A percentile compares a stretch with the other conserved stretches of the same genome.
phyloP scores from a whole-genome alignment of 35 echinoderm and acorn worm genomes.

The Diadema setosum region DNA sequence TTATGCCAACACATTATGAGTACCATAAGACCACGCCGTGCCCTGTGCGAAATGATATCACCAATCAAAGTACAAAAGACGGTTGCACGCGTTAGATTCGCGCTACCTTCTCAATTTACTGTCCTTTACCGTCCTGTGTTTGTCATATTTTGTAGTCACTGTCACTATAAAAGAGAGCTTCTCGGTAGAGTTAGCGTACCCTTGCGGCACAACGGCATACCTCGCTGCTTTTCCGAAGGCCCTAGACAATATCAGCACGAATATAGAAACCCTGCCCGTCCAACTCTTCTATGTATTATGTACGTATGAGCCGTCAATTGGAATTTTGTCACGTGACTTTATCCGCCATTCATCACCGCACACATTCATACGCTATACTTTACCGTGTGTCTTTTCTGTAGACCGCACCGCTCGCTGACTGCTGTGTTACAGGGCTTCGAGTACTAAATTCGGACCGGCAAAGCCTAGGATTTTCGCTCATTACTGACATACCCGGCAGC shows the following conservation, averaged over 20 bases:
- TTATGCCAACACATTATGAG: background rate
- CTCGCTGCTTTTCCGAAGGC: background rate
- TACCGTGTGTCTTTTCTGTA: background rate
- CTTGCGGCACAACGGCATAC: slow-evolving; percentile 4
- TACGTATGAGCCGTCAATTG: slow-evolving; percentile 21
- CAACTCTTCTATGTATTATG: slow-evolving; percentile 29
- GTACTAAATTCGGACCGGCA: background rate
- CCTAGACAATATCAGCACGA: slow-evolving; percentile 11
- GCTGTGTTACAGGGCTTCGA: background rate
- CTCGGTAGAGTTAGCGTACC: background rate
- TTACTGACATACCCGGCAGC: background rate
- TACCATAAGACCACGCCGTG: background rate
- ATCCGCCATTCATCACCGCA: slow-evolving; percentile 27
- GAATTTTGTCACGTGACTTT: slow-evolving; percentile 25
- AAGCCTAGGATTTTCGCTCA: background rate
- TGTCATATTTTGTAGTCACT: background rate
- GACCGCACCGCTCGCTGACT: background rate
- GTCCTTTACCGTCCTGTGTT: background rate
- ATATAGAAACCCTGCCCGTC: background rate
- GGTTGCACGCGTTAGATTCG: background rate
- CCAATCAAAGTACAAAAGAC: slow-evolving; percentile 1
- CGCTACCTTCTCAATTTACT: background rate
- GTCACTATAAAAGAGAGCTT: background rate
- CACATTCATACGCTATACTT: slow-evolving; percentile 2
- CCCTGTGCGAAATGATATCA: slow-evolving; percentile 14